Percentiles rank a stretch among this genome's conserved stretches.
phyloP scores from a whole-genome alignment of 2,113 vertebrate genomes.

The Pungitius pungitius region DNA sequence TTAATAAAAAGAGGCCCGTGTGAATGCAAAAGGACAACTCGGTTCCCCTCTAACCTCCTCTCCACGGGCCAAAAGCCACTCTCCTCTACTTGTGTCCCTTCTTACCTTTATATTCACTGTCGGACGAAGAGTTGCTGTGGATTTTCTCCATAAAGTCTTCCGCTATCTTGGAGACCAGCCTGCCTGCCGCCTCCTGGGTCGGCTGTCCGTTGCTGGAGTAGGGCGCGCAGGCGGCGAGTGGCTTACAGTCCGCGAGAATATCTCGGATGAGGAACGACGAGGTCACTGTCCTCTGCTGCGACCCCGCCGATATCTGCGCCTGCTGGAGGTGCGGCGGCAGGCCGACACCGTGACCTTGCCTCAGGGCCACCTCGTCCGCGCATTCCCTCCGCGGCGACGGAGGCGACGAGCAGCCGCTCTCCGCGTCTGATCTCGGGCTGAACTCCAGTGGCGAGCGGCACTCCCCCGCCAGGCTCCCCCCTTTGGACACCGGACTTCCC shows the following conservation, averaged over 20 bases:
- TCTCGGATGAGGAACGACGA: constrained; percentile 98
- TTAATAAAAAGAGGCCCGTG: background rate
- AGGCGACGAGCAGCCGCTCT: constrained; percentile 92
- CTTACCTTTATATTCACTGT: constrained; percentile 98
- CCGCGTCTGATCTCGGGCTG: constrained; percentile 91
- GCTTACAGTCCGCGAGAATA: constrained; percentile 97
- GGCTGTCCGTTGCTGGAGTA: constrained; percentile 95
- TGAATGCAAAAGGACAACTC: background rate
- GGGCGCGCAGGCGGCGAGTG: constrained; percentile 95
- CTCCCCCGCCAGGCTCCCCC: constrained; percentile 88
- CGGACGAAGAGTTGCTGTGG: constrained; percentile 91
- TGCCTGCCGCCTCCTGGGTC: constrained; percentile 86
- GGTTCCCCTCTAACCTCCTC: background rate
- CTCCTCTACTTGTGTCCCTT: background rate
- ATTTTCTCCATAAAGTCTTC: constrained; percentile 95
- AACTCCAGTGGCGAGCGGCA: constrained; percentile 93
- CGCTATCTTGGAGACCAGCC: constrained; percentile 85
- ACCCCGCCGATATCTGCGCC: constrained; percentile 87
- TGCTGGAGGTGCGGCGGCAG: constrained; percentile 89
- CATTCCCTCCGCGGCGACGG: constrained; percentile 91
- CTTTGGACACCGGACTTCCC: constrained; percentile 91
- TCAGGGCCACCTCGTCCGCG: constrained; percentile 84
- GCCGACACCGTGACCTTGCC: constrained; percentile 74
- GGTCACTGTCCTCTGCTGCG: constrained; percentile 95
- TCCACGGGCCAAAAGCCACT: background rate